Evolutionary conservation across 1,140 invertebrate species (phyloP).

Genomic region (Drosophila ohnishii): DNA sequence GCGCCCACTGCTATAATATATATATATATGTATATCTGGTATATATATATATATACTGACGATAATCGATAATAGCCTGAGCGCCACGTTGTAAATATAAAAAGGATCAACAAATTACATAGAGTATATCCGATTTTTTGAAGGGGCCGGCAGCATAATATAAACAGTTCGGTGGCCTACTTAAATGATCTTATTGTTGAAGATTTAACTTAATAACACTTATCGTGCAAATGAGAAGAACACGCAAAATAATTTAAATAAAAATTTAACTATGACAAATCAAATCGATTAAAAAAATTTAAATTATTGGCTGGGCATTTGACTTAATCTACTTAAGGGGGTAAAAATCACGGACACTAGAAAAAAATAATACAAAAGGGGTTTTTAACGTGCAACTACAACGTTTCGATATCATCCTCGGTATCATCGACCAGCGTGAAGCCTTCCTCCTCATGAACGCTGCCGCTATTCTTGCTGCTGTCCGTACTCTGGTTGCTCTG

Average conservation of each 20-base stretch:
- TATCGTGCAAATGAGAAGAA: constrained; percentile 70
- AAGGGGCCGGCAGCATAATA: constrained; percentile 54
- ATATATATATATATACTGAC: constrained; percentile 9
- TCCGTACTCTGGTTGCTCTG: no score
- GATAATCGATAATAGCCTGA: constrained; percentile 21
- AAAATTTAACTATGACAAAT: constrained; percentile 75
- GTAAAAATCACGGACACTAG: constrained; percentile 42
- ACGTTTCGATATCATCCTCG: constrained; percentile 24
- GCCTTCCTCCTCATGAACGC: constrained; percentile 28
- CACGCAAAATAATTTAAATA: constrained; percentile 78
- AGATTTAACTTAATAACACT: constrained; percentile 77
- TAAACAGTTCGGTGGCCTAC: constrained; percentile 55
- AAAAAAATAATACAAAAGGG: constrained; percentile 6
- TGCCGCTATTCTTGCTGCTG: constrained; percentile 2
- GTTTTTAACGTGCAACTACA: constrained; percentile 12
- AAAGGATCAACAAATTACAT: constrained; percentile 65
- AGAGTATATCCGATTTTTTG: constrained; percentile 63
- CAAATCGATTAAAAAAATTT: constrained; percentile 18
- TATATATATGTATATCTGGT: neutral
- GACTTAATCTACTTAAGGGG: neutral
- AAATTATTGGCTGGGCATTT: constrained; percentile 15
- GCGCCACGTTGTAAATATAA: constrained; percentile 66
- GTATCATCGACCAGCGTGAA: constrained; percentile 63
- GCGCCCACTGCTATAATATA: constrained; percentile 56
- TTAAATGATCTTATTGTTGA: constrained; percentile 77